Evolutionary conservation across 2,113 vertebrate genomes (phyloP).

Genomic region (Apus apus): DNA sequence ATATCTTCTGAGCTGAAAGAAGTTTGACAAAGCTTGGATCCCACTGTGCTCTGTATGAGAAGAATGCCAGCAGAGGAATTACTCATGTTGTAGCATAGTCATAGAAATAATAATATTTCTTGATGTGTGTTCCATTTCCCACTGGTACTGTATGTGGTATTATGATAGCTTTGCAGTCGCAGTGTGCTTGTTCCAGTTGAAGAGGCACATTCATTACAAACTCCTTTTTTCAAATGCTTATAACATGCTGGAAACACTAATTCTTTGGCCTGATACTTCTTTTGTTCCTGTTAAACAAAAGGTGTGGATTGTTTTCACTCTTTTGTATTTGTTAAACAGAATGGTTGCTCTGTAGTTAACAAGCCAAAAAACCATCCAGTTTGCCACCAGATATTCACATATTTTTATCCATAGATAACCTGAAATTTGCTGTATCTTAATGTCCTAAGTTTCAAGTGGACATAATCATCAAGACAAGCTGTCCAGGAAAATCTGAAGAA

Average conservation of each 20-base stretch:
- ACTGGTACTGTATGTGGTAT: constrained; percentile 16
- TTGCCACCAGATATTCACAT: background rate
- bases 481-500: background rate
- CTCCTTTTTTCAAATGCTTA: constrained; percentile 36
- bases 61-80: constrained; percentile 20
- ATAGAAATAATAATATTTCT: constrained; percentile 67
- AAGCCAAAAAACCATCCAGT: background rate
- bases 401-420: background rate
- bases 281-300: constrained; percentile 30
- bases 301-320: background rate
- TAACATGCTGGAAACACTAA: constrained; percentile 40
- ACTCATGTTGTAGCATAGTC: constrained; percentile 32
- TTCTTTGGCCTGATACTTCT: constrained; percentile 16
- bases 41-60: background rate
- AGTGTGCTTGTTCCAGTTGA: constrained; percentile 57
- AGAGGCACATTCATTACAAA: constrained; percentile 58
- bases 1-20: background rate
- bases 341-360: background rate
- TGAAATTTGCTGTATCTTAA: background rate
- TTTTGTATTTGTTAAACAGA: background rate
- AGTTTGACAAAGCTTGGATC: background rate
- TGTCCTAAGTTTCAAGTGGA: background rate
- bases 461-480: background rate
- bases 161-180: constrained; percentile 33
- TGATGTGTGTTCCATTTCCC: constrained; percentile 67